A percentile compares a stretch with the other conserved stretches of the same genome.
Evolutionary conservation across 2,113 vertebrate species (phyloP).

Genomic region (Picathartes gymnocephalus): DNA sequence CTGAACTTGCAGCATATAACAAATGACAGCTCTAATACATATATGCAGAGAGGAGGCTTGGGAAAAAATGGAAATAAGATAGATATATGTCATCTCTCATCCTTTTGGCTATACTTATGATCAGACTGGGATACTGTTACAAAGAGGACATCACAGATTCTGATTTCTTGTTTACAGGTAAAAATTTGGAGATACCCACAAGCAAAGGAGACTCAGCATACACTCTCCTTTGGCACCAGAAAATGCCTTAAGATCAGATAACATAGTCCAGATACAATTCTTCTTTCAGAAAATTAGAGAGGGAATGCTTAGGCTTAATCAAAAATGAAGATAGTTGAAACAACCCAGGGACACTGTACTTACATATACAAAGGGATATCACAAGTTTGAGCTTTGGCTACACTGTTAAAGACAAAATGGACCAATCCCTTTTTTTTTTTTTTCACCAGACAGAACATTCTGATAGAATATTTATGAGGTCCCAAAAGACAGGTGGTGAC

Average conservation of each 20-base stretch:
- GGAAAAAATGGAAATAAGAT: not conserved
- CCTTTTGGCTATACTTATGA: not conserved
- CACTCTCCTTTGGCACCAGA: not conserved
- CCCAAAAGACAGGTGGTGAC: not conserved
- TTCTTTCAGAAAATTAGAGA: not conserved
- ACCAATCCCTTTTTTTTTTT: not conserved
- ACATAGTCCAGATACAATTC: not conserved
- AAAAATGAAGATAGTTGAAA: not conserved
- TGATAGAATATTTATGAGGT: conserved; percentile 17
- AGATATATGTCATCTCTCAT: not conserved
- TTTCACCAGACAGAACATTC: not conserved
- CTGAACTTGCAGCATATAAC: not conserved
- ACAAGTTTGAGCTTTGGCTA: conserved; percentile 65
- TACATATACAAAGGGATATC: conserved; percentile 73
- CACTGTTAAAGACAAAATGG: conserved; percentile 38
- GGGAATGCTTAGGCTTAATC: not conserved
- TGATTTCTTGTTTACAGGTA: not conserved
- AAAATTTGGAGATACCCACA: not conserved
- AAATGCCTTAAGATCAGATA: not conserved
- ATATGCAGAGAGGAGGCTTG: not conserved
- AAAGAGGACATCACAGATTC: not conserved
- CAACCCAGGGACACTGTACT: conserved; percentile 10
- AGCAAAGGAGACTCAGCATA: not conserved
- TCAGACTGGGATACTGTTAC: not conserved
- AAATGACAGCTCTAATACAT: not conserved